Base-by-base conservation (phyloP, 2,888 invertebrate genomes). In the Cabera pusaria region DNA sequence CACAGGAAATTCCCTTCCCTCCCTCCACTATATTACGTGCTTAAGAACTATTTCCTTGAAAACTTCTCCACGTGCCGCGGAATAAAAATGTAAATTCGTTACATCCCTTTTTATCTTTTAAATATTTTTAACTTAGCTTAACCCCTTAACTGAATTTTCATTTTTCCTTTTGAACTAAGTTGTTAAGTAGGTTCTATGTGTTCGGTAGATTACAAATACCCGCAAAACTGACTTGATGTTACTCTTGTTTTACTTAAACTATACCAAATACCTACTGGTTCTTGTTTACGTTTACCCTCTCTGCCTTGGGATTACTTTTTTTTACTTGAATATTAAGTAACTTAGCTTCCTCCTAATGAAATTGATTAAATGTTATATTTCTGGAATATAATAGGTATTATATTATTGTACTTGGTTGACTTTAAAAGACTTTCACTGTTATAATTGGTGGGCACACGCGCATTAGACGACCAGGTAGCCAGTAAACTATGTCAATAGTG, bases 41-140 rank as follows among this genome's bases (percentile, higher is more conserved):
- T 77, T 80, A 81, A 76, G 65, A 84, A 82, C 83, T 81, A 82
- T 83, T 78, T 69, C 58, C 66, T 62, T 54, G 49, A 45, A 64
- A 72, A 72, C 61, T 70, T 66, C 52, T 11, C 59, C 57, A 61
- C 72, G 67, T 72, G 69, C 66, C 58, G 45, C 37, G 46, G 71
- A 74, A 75, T 80, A 76, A 78, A 72, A 72, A 76, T 73, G 72
- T 59, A 66, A 72, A 73, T 71, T 72, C 55, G 44, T 43, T 56
- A 57, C 29, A 59, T 58, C 49, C 56, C 42, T n/a, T 49, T 60
- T 56, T 56, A 52, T 45, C 49, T 58, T 59, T 59, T 59, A 57
- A 59, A 56, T 54, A 41, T 43, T 51, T 32, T 51, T 44, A 38
- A 43, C 47, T 44, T 33, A 36, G 31, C 19, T 46, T 42, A 28